Conservation (phyloP, 1,140 invertebrate genomes). For the Venustaconcha ellipsiformis region DNA sequence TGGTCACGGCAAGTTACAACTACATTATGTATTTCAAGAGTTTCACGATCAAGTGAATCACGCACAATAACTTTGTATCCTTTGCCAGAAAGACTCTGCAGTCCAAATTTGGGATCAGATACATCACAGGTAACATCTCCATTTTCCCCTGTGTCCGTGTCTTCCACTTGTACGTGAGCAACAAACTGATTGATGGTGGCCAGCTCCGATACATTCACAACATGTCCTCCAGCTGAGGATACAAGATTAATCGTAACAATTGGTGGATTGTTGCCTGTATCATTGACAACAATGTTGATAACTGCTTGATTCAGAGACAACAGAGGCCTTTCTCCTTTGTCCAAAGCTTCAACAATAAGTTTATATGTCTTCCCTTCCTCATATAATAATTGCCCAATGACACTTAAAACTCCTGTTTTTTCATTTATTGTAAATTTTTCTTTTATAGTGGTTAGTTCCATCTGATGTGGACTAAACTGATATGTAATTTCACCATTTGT, state of each 20-base stretch:
- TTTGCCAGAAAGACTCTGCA: constrained; percentile 39
- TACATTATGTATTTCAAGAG: constrained; percentile 82
- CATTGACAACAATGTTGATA: constrained; percentile 78
- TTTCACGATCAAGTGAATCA: constrained; percentile 91
- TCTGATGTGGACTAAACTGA: too few relatives aligned
- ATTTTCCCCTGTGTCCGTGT: constrained; percentile 52
- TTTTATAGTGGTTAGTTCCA: too few relatives aligned
- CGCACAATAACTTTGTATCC: constrained; percentile 78
- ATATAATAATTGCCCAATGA: too few relatives aligned
- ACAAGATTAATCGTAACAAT: constrained; percentile 76
- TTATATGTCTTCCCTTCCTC: too few relatives aligned
- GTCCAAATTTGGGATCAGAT: constrained; percentile 35
- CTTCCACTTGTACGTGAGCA: constrained; percentile 51
- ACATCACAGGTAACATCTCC: constrained; percentile 50
- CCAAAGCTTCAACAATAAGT: constrained; percentile 65
- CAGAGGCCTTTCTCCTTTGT: constrained; percentile 67
- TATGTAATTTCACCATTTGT: too few relatives aligned
- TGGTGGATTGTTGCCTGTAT: constrained; percentile 94
- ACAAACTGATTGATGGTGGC: constrained; percentile 46
- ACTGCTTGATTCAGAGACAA: constrained; percentile 73
- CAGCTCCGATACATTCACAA: constrained; percentile 65
- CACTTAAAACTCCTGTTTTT: too few relatives aligned
- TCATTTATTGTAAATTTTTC: too few relatives aligned
- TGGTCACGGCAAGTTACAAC: constrained; percentile 94
- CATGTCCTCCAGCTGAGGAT: constrained; percentile 35